Evolutionary conservation across 2,888 invertebrate genomes (phyloP), one percentile per base, ranked within the genome.

Genomic region (Tyria jacobaeae): DNA sequence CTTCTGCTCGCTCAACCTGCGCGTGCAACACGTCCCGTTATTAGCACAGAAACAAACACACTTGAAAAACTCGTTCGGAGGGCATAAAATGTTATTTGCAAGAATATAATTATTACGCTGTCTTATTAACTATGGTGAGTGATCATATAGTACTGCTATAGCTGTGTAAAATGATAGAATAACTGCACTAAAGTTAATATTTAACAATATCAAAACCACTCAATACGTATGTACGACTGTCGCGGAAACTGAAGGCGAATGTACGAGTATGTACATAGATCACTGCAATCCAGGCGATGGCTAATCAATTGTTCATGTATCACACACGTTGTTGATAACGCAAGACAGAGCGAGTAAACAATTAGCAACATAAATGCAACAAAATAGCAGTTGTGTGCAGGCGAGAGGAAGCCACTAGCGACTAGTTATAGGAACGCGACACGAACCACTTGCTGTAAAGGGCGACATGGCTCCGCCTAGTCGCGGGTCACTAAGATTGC

Each of bases 1-100:
- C 60, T 81, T 82, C 66, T 84, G 88, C 69, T 88, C 89, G 79
- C 78, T 84, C 68, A 84, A 83, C 85, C 90, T 91, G 78, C 56
- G 66, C 35, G 64, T 62, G 50, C 5, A 21, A 25, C 24, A 39
- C 25, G 2, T 1, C 25, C 0, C 25, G 15, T 25, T 14, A 53
- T 53, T 53, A 39, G 25, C 25, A 39, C 39, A n/a, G 21, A 31
- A 21, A 31, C 27, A 31, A 4, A 31, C 27, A 31, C 27, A 31
- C 7, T 6, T 7, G 7, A 31, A 31, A 4, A 6, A 31, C 6
- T 31, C 27, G 27, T 31, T 31, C 27, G 3, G 3, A 31, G 27
- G 27, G 7, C 27, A 2, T 6, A 31, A 6, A 31, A 31, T 17
- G 14, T 21, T 35, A 15, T 15, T 51, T 24, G 24, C 24, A 24